Evolutionary conservation across 1,140 invertebrate genomes (phyloP).

Genomic region (Ceratina calcarata): DNA sequence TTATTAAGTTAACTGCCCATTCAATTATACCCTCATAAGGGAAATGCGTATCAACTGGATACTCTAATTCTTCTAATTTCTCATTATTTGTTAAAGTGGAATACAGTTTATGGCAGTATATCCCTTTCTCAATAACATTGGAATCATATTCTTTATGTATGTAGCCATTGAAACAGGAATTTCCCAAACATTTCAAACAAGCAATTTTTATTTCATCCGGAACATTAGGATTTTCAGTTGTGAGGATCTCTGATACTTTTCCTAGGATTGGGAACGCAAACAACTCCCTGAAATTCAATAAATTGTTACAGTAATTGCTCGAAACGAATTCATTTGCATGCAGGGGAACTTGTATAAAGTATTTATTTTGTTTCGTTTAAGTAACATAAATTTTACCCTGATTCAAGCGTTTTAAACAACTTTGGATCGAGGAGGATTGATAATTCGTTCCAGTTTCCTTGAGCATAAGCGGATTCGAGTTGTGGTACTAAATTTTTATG

Average conservation of each 20-base stretch:
- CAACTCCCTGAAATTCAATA: slow-evolving; percentile 59
- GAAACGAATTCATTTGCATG: not conserved
- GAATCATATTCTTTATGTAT: slow-evolving; percentile 40
- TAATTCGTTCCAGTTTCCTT: slow-evolving; percentile 63
- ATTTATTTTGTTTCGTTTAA: no score
- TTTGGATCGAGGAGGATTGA: slow-evolving; percentile 61
- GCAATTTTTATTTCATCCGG: slow-evolving; percentile 60
- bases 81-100: slow-evolving; percentile 15
- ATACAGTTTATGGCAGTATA: slow-evolving; percentile 43
- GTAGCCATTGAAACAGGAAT: slow-evolving; percentile 68
- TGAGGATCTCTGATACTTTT: slow-evolving; percentile 68
- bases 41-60: slow-evolving; percentile 59
- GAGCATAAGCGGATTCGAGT: slow-evolving; percentile 24
- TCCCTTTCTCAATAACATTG: slow-evolving; percentile 13
- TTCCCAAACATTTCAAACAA: slow-evolving; percentile 71
- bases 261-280: slow-evolving; percentile 53
- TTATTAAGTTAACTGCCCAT: slow-evolving; percentile 63
- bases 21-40: slow-evolving; percentile 67
- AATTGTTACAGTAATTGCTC: slow-evolving; percentile 21
- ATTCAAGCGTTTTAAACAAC: slow-evolving; percentile 54
- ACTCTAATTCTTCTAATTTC: not conserved
- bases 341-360: no score
- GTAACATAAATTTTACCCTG: slow-evolving; percentile 52
- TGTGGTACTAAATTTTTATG: slow-evolving; percentile 16
- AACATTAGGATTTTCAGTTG: slow-evolving; percentile 32